Conservation (phyloP, 1,140 invertebrate genomes). For the Tetragnatha versicolor region DNA sequence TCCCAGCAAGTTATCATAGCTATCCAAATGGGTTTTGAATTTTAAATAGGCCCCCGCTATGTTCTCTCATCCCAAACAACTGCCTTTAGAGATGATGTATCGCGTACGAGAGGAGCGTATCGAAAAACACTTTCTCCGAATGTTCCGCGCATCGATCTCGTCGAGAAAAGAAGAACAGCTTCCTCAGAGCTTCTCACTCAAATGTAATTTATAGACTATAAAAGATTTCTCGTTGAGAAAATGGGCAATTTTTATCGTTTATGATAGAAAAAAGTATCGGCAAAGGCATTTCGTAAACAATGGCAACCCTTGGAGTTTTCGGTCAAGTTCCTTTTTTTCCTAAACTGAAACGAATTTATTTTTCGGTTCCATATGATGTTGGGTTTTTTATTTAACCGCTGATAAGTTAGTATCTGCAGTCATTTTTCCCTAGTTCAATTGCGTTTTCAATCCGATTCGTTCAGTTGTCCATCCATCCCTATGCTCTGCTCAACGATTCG, state of each 20-base stretch:
- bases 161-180: conserved; percentile 10
- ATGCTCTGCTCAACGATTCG: not conserved
- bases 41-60: too few relatives aligned
- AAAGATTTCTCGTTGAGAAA: conserved; percentile 24
- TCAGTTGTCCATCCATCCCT: conserved; percentile 9
- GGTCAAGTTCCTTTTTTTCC: conserved; percentile 24
- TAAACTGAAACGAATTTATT: conserved; percentile 24
- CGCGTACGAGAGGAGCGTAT: not conserved
- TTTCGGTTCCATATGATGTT: not conserved
- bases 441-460: conserved; percentile 16
- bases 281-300: conserved; percentile 43
- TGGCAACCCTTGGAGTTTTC: conserved; percentile 10
- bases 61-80: not conserved
- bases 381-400: not conserved
- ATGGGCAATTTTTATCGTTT: conserved; percentile 51
- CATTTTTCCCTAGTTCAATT: not conserved
- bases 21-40: too few relatives aligned
- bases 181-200: not conserved
- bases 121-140: conserved; percentile 39
- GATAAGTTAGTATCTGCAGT: not conserved
- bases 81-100: too few relatives aligned
- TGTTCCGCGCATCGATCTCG: conserved; percentile 27
- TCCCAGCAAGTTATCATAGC: too few relatives aligned
- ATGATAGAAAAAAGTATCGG: conserved; percentile 26
- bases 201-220: conserved; percentile 44